These are phyloP conservation scores for Plagodis dolabraria DNA, from an alignment of 2,888 invertebrate species.

Conservation along the genomic window DNA sequence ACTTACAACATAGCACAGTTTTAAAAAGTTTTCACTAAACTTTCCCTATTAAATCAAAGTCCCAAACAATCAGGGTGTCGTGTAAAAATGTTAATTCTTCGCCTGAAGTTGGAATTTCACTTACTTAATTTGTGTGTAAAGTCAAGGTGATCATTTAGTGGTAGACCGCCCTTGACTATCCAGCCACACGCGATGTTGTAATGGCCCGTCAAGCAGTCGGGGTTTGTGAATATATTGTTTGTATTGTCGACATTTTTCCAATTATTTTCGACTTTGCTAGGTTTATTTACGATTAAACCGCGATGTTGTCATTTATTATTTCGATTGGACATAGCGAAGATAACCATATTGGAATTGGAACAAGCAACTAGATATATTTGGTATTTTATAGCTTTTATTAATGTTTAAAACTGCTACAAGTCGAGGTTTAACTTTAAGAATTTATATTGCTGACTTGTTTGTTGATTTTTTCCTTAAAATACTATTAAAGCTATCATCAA, in stretches of 20 bases:
- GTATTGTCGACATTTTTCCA: slow-evolving; percentile 24
- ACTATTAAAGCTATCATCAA: no score
- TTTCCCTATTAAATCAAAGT: slow-evolving; percentile 12
- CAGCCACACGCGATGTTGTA: slow-evolving; percentile 45
- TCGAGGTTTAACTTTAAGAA: no score
- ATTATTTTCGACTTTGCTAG: slow-evolving; percentile 25
- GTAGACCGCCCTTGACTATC: slow-evolving; percentile 41
- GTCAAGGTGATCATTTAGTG: slow-evolving; percentile 44
- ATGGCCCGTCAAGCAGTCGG: slow-evolving; percentile 30
- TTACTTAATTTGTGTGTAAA: slow-evolving; percentile 41
- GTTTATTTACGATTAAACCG: slow-evolving; percentile 19
- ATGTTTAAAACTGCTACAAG: no score
- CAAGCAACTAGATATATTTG: no score
- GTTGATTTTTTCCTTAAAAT: no score
- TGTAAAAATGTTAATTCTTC: slow-evolving; percentile 24
- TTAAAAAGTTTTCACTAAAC: slow-evolving; percentile 10
- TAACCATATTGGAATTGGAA: no score
- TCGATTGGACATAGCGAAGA: background rate
- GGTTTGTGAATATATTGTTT: slow-evolving; percentile 38
- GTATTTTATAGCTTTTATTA: no score
- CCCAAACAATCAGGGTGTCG: slow-evolving; percentile 10
- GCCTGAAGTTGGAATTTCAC: slow-evolving; percentile 29
- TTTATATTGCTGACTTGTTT: no score
- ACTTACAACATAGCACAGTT: background rate
- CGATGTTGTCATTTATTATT: slow-evolving; percentile 7